phyloP scores from a whole-genome alignment of 2,888 invertebrate species.

The Cotesia congregata region DNA sequence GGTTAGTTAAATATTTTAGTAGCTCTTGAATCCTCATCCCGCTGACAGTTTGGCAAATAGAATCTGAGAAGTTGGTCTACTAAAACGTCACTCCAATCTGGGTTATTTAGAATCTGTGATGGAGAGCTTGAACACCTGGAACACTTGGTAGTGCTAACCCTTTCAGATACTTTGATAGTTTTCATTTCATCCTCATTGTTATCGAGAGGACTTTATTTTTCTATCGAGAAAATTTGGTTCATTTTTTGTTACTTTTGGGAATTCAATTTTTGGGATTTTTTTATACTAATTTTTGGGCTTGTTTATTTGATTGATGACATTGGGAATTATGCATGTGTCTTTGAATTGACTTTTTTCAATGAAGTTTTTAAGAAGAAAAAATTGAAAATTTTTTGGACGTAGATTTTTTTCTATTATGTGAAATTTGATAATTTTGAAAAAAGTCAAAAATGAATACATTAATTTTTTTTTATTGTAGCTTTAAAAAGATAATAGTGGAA shows the following conservation, averaged over 20 bases:
- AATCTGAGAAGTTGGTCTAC: slow-evolving; percentile 1
- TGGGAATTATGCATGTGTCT: too few species aligned
- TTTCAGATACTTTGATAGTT: slow-evolving; percentile 15
- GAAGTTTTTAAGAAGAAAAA: too few species aligned
- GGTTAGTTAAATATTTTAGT: background rate
- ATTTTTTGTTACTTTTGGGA: background rate
- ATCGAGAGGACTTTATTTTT: background rate
- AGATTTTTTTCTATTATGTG: too few species aligned
- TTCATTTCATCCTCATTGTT: slow-evolving; percentile 14
- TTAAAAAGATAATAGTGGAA: too few species aligned
- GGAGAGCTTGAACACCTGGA: background rate
- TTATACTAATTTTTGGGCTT: too few species aligned
- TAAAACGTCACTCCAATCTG: background rate
- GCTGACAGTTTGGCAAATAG: slow-evolving; percentile 1
- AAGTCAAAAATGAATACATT: too few species aligned
- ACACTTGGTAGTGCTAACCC: slow-evolving; percentile 32
- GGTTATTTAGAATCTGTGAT: background rate
- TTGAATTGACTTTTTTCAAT: too few species aligned
- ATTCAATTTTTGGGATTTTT: too few species aligned
- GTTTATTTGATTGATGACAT: too few species aligned
- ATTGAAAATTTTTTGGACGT: too few species aligned
- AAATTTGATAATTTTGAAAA: too few species aligned
- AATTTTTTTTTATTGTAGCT: too few species aligned
- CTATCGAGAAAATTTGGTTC: background rate
- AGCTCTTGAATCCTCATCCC: background rate